Percentiles rank a stretch among this genome's conserved stretches.
Conservation (phyloP, 1,140 invertebrate species). For the Globodera ellingtonae region DNA sequence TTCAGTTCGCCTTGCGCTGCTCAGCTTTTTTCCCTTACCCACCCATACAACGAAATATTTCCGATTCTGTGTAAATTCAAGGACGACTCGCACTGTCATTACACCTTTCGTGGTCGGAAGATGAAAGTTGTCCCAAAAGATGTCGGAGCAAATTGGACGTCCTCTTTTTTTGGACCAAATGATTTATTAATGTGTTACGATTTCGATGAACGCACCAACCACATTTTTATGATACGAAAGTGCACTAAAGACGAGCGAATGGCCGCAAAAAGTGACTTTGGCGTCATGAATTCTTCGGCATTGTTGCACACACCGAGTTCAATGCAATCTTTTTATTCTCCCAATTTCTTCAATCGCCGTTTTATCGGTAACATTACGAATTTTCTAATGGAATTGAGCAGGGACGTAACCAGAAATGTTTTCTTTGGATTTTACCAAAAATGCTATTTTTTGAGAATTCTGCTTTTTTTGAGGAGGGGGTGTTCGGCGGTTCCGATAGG, state of each 20-base stretch:
- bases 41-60: conserved; percentile 43
- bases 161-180: conserved; percentile 9
- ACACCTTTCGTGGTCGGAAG: conserved; percentile 27
- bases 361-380: conserved; percentile 10
- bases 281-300: conserved; percentile 34
- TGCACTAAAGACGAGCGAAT: conserved; percentile 39
- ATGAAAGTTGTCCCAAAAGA: conserved; percentile 36
- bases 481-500: no score
- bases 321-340: conserved; percentile 38
- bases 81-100: conserved; percentile 31
- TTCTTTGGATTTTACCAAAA: no score
- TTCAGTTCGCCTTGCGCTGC: conserved; percentile 28
- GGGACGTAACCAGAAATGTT: no score
- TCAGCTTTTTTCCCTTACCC: conserved; percentile 38
- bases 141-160: conserved; percentile 16
- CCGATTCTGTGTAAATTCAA: conserved; percentile 40
- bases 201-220: conserved; percentile 28
- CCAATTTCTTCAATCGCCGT: conserved; percentile 37
- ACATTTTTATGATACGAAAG: conserved; percentile 27
- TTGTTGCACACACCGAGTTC: conserved; percentile 32
- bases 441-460: no score
- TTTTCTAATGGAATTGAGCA: no score
- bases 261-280: conserved; percentile 33
- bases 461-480: no score
- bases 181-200: conserved; percentile 39